Evolutionary conservation across 2,888 invertebrate species (phyloP), one percentile per base, ranked within the genome.

Genomic region (Sacculina carcini): DNA sequence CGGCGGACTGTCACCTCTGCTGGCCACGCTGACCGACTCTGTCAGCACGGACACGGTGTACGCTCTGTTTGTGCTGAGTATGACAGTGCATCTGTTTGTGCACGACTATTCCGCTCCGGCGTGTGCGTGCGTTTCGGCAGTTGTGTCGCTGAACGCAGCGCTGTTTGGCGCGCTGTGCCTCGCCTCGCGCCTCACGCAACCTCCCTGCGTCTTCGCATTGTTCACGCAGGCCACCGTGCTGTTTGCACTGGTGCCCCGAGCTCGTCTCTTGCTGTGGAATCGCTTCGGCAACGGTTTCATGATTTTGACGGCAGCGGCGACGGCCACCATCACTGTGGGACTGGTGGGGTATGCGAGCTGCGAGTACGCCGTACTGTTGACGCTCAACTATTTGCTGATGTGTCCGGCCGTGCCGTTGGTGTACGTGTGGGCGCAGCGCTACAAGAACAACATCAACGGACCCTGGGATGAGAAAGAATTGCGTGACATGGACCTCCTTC

Each of bases 381-480:
- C 28, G 16, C 16, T 12, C 28, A 19, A 3, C 9, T 44, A 28
- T 28, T 12, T 28, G 44, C 28, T 44, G 44, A 28, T 19, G 9
- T 44, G 44, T 12, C 44, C 44, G 7, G 16, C 29, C 16, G 16
- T 44, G 44, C 86, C 86, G 0, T 62, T 73, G 4, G 72, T 77
- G 63, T 86, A 83, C 67, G 75, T 81, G 0, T 68, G 66, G 50
- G 79, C 78, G 69, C 82, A 84, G 61, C 75, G 69, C 34, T 77
- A 78, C 63, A 86, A 86, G 62, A 78, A 81, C 60, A 94, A 90
- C 65, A 92, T 90, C 56, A 81, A 92, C 65, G 94, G 94, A 0
- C 94, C 94, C 0, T 96, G 94, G 94, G 94, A 94, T 65, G 94
- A 96, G 63, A n/a, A n/a, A n/a, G n/a, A n/a, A n/a, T n/a, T n/a